Evolutionary conservation across 2,797 vertebrate species (phyloP), one percentile per base, ranked within the genome.

Genomic region (Argya squamiceps): DNA sequence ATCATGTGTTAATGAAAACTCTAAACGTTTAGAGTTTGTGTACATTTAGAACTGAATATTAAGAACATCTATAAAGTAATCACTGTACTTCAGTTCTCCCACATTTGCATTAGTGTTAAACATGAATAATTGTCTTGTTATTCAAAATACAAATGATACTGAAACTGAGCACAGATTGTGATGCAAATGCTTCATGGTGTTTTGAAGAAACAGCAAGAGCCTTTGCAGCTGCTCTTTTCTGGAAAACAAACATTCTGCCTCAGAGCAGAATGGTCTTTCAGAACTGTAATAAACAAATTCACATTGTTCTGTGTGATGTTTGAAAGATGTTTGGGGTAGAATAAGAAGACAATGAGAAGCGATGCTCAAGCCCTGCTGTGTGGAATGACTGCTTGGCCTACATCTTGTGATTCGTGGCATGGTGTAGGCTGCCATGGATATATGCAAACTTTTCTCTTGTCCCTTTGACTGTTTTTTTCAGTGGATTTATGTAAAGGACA

Each of bases 191-290:
- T 73, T 96, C 44, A 94, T 64, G 21, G 41, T 93, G 93, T 87
- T 96, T 78, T 84, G 71, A 93, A 94, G 84, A 96, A 97, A 95
- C 55, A 94, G 73, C 76, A 92, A 96, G 95, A 97, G 75, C 23
- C 56, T 92, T 47, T 91, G 82, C 95, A 97, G 96, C 97, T 98
- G 96, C 87, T 97, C 63, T 93, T 95, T 94, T 96, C 81, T 95
- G 91, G 79, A 93, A 96, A 93, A 81, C 81, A 84, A 95, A 88
- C 63, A 84, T 85, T 92, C 56, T 96, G 92, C 74, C 79, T 92
- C 1, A 9, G 74, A 96, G 93, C 78, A 92, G 93, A 96, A 74
- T 27, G 26, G 36, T 73, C 46, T 59, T 94, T 96, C 70, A 94
- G 37, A 69, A 59, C 65, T 94, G 55, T 39, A 95, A 89, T 94